Evolutionary conservation across 2,113 vertebrate genomes (phyloP).

Genomic region (Carlito syrichta): DNA sequence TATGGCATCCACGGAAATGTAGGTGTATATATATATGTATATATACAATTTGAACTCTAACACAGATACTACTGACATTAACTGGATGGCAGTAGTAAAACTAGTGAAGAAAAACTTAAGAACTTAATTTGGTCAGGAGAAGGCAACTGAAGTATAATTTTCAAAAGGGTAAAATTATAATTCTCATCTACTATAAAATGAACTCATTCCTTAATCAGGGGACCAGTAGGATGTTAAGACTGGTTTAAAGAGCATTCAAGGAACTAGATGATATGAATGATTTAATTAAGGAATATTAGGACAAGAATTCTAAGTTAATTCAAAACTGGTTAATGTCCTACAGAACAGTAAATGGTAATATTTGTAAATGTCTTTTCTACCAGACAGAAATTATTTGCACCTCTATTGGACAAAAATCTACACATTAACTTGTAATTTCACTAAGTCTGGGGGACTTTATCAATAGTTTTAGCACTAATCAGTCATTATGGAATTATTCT

Average conservation of each 20-base stretch:
- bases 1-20: no score
- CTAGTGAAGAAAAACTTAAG: not conserved
- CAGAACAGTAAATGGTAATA: not conserved
- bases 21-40: not conserved
- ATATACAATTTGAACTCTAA: not conserved
- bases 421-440: not conserved
- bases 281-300: constrained; percentile 5
- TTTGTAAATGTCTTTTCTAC: not conserved
- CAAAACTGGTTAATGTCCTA: not conserved
- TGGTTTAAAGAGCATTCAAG: not conserved
- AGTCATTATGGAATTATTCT: not conserved
- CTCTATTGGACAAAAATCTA: not conserved
- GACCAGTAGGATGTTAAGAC: not conserved
- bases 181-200: not conserved
- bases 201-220: not conserved
- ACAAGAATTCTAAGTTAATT: not conserved
- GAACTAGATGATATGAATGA: not conserved
- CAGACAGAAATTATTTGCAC: constrained; percentile 5
- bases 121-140: not conserved
- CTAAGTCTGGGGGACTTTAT: not conserved
- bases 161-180: not conserved
- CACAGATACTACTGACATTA: not conserved
- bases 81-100: not conserved
- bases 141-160: not conserved
- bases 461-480: not conserved